These are phyloP conservation scores for Diprion similis DNA, from an alignment of 1,140 invertebrate species.

Conservation along the genomic window DNA sequence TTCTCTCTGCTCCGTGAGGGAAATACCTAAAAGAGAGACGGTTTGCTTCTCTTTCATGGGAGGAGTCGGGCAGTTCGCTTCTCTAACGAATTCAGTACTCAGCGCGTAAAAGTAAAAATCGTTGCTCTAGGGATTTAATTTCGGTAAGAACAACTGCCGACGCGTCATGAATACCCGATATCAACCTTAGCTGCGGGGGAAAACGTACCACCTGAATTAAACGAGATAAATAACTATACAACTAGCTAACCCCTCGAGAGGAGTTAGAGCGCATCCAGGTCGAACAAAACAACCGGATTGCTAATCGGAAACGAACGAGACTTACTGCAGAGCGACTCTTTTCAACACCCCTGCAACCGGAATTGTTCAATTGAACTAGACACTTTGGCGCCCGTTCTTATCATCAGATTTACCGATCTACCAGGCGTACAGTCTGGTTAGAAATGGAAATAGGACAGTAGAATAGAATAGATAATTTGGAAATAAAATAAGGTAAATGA, in stretches of 20 bases:
- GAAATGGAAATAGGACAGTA: too few relatives aligned
- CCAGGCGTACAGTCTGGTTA: too few relatives aligned
- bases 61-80: background rate
- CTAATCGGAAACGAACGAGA: background rate
- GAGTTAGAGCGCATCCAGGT: background rate
- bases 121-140: constrained; percentile 5
- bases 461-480: too few relatives aligned
- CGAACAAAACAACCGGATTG: constrained; percentile 1
- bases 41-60: too few relatives aligned
- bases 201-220: background rate
- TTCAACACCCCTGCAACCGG: too few relatives aligned
- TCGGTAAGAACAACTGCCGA: background rate
- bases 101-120: background rate
- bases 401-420: too few relatives aligned
- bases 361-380: too few relatives aligned
- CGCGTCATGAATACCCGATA: background rate
- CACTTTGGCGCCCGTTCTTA: too few relatives aligned
- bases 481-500: too few relatives aligned
- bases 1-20: background rate
- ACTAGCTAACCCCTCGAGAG: background rate
- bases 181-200: too few relatives aligned
- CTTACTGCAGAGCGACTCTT: background rate
- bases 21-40: background rate
- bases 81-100: constrained; percentile 7
- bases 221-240: background rate